A percentile compares a stretch with the other conserved stretches of the same genome.
phyloP scores from a whole-genome alignment of 2,113 vertebrate genomes.

The Dromaius novaehollandiae region DNA sequence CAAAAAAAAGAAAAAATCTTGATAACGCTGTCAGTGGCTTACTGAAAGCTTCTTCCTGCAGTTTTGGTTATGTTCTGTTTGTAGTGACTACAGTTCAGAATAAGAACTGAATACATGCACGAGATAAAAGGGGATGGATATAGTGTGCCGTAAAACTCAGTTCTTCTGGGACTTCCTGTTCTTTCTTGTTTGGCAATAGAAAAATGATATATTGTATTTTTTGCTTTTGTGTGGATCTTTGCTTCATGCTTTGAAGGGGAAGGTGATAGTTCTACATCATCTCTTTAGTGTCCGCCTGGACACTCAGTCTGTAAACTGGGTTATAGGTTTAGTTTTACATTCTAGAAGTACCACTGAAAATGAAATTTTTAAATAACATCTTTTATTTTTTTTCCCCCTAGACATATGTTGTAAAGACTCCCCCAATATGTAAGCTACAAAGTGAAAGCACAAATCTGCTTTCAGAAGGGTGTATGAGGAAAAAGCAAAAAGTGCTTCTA shows the following conservation, averaged over 20 bases:
- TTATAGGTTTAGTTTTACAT: background rate
- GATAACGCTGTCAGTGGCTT: background rate
- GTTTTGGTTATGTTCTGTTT: background rate
- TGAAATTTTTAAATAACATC: background rate
- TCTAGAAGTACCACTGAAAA: background rate
- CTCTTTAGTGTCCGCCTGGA: background rate
- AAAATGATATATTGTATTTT: background rate
- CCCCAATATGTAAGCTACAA: constrained; percentile 71
- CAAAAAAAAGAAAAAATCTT: background rate
- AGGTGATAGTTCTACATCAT: background rate
- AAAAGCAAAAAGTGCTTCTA: constrained; percentile 78
- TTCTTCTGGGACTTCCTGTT: background rate
- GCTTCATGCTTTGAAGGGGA: background rate
- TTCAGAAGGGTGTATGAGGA: constrained; percentile 57
- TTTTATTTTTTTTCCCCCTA: constrained; percentile 61
- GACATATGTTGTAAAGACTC: constrained; percentile 88
- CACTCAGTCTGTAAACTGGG: background rate
- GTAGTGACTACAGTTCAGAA: background rate
- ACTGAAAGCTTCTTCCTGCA: background rate
- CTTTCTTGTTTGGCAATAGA: background rate
- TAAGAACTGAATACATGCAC: background rate
- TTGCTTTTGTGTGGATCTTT: background rate
- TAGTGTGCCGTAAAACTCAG: background rate
- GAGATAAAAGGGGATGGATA: background rate
- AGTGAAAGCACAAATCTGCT: constrained; percentile 48